phyloP scores from a whole-genome alignment of 2,888 invertebrate genomes.

The Volucella inflata region DNA sequence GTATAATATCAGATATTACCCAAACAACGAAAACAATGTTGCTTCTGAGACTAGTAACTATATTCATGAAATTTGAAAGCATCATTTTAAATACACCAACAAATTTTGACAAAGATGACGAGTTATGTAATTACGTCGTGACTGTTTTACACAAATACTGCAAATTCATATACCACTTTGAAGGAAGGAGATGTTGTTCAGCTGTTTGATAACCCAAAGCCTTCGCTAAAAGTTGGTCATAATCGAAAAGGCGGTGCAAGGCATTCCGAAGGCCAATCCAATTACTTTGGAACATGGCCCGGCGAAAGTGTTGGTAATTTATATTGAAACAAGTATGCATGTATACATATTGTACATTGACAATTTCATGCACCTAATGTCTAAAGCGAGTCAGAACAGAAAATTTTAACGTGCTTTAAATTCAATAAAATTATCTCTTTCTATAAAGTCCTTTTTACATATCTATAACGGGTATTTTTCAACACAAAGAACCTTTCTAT shows the following conservation, averaged over 20 bases:
- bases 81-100: slow-evolving; percentile 11
- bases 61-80: slow-evolving; percentile 3
- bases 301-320: not conserved
- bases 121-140: slow-evolving; percentile 1
- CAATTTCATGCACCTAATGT: no score
- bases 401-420: no score
- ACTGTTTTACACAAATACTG: not conserved
- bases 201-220: slow-evolving; percentile 13
- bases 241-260: slow-evolving; percentile 1
- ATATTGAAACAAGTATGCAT: no score
- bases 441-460: no score
- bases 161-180: not conserved
- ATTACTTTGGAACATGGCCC: slow-evolving; percentile 12
- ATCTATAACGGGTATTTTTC: no score
- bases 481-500: no score
- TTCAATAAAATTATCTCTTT: no score
- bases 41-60: not conserved
- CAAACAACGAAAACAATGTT: not conserved
- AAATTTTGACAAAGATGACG: slow-evolving; percentile 20
- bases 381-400: no score
- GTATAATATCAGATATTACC: slow-evolving; percentile 10
- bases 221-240: slow-evolving; percentile 4
- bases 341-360: no score
- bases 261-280: slow-evolving; percentile 8
- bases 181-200: slow-evolving; percentile 11